These are phyloP conservation scores for Thymallus thymallus DNA, from an alignment of 2,113 vertebrate genomes.

Conservation along the genomic window DNA sequence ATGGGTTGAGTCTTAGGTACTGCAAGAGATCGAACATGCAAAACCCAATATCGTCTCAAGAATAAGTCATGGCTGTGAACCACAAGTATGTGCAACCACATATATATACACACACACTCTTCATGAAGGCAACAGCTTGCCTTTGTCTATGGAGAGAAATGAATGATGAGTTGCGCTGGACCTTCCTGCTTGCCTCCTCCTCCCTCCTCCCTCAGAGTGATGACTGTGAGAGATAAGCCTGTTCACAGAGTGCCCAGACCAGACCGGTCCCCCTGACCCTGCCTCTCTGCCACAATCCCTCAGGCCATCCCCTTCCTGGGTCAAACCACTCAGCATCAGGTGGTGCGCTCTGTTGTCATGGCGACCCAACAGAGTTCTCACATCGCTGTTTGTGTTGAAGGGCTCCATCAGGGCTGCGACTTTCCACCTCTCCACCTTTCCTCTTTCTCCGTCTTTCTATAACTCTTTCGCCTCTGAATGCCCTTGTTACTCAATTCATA, in stretches of 20 bases:
- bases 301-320: background rate
- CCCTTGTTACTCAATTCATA: background rate
- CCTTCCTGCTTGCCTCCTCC: conserved; percentile 7
- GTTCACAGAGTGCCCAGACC: conserved; percentile 10
- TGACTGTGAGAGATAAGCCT: conserved; percentile 28
- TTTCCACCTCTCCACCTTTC: conserved; percentile 1
- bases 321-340: background rate
- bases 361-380: conserved; percentile 9
- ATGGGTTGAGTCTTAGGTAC: conserved; percentile 67
- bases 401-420: conserved; percentile 11
- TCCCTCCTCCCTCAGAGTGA: conserved; percentile 1
- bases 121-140: conserved; percentile 31
- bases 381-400: background rate
- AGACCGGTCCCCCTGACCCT: background rate
- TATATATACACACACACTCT: conserved; percentile 22
- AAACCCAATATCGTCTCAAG: conserved; percentile 60
- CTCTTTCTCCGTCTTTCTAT: conserved; percentile 19
- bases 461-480: background rate
- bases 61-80: conserved; percentile 58
- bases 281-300: conserved; percentile 10
- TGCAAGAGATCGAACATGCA: conserved; percentile 19
- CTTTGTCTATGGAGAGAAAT: conserved; percentile 42
- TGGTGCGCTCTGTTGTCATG: conserved; percentile 1
- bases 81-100: conserved; percentile 19
- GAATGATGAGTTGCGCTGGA: conserved; percentile 32